phyloP scores from a whole-genome alignment of 1,140 invertebrate genomes.

The Zaprionus gabonicus region DNA sequence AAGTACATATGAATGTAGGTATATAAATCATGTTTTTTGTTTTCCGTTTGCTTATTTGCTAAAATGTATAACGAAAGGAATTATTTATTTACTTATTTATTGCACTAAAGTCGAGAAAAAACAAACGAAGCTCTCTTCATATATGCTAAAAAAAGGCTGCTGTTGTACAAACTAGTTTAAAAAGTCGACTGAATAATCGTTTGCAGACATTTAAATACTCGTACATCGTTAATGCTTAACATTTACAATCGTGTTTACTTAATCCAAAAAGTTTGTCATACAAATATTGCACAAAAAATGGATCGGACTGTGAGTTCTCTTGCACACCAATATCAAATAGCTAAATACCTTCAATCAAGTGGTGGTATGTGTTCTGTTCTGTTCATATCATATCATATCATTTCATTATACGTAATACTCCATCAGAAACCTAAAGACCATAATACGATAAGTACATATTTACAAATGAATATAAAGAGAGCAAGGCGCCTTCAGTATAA shows the following conservation, averaged over 20 bases:
- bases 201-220: constrained; percentile 32
- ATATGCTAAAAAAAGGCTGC: constrained; percentile 78
- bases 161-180: constrained; percentile 78
- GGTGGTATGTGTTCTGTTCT: constrained; percentile 74
- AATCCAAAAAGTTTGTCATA: constrained; percentile 82
- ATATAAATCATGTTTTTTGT: constrained; percentile 22
- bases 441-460: constrained; percentile 66
- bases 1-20: constrained; percentile 35
- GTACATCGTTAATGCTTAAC: constrained; percentile 48
- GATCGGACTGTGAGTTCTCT: constrained; percentile 74
- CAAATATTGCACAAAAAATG: constrained; percentile 83
- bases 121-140: constrained; percentile 67
- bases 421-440: constrained; percentile 72
- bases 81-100: constrained; percentile 45
- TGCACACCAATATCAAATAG: constrained; percentile 55
- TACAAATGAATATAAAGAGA: constrained; percentile 61
- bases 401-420: constrained; percentile 8
- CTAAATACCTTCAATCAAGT: constrained; percentile 68
- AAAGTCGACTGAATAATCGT: constrained; percentile 63
- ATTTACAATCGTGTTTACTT: constrained; percentile 70
- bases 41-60: constrained; percentile 34
- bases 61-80: constrained; percentile 69
- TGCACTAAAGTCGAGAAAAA: constrained; percentile 76
- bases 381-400: constrained; percentile 44
- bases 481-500: constrained; percentile 49